These are phyloP conservation scores for Lepetodrilus schrolli DNA, from an alignment of 2,888 invertebrate species.

Conservation along the genomic window DNA sequence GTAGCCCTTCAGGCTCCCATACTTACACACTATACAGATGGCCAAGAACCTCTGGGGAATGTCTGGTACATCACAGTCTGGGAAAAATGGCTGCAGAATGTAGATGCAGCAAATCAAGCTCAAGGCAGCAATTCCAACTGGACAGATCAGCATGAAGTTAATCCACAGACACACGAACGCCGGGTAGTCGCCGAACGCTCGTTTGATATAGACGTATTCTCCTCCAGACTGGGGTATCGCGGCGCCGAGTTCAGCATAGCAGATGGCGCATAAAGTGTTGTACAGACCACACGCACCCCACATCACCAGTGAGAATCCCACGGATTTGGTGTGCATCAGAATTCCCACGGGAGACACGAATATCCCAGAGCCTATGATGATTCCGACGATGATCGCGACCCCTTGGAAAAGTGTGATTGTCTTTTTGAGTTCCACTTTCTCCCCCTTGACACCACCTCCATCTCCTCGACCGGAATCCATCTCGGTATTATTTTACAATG, in stretches of 20 bases:
- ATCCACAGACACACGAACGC: constrained; percentile 74
- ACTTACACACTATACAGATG: constrained; percentile 70
- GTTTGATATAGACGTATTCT: constrained; percentile 77
- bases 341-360: constrained; percentile 96
- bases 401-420: constrained; percentile 91
- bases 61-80: constrained; percentile 68
- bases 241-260: constrained; percentile 93
- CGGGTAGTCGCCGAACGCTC: constrained; percentile 71
- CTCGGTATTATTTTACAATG: neutral
- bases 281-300: constrained; percentile 90
- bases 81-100: constrained; percentile 71
- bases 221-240: constrained; percentile 82
- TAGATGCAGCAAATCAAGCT: constrained; percentile 72
- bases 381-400: constrained; percentile 93
- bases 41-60: constrained; percentile 61
- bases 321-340: constrained; percentile 85
- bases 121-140: constrained; percentile 72
- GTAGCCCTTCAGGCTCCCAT: too few species aligned
- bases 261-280: constrained; percentile 87
- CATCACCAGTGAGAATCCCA: constrained; percentile 84
- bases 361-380: constrained; percentile 95
- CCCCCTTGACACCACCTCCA: constrained; percentile 7
- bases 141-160: constrained; percentile 70
- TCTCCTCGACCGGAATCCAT: neutral
- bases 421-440: constrained; percentile 82